Percentiles rank a stretch among this genome's conserved stretches.
phyloP scores from a whole-genome alignment of 2,113 vertebrate species.

The Tinamus guttatus region DNA sequence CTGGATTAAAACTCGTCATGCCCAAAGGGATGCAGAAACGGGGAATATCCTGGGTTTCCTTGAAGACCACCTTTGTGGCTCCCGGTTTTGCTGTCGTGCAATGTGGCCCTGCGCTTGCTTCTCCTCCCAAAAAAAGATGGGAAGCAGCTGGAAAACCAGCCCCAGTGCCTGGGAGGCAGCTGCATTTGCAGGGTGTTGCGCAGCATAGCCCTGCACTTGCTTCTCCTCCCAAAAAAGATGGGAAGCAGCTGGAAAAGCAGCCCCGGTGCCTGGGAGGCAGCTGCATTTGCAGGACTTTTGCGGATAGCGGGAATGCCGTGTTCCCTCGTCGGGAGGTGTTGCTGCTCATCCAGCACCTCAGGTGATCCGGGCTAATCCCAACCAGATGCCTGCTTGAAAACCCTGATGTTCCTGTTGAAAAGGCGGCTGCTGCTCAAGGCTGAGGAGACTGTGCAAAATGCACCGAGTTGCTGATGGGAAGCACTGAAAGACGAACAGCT shows the following conservation, averaged over 20 bases:
- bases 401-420: neutral
- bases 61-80: neutral
- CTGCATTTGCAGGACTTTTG: neutral
- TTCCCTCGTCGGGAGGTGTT: neutral
- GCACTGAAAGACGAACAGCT: neutral
- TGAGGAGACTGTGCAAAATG: rapidly evolving
- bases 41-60: neutral
- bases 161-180: too few species aligned
- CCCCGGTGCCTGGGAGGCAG: neutral
- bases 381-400: neutral
- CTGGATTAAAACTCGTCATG: neutral
- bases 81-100: neutral
- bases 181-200: too few species aligned
- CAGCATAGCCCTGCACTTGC: too few species aligned
- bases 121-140: neutral
- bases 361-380: neutral
- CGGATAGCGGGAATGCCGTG: neutral
- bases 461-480: neutral
- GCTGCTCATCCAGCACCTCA: neutral
- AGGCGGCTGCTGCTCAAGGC: neutral
- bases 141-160: too few species aligned
- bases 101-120: neutral
- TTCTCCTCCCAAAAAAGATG: neutral
- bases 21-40: too few species aligned
- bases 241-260: conserved; percentile 21